A percentile compares a stretch with the other conserved stretches of the same genome.
Evolutionary conservation across 2,888 invertebrate genomes (phyloP).

Genomic region (Pecten maximus): DNA sequence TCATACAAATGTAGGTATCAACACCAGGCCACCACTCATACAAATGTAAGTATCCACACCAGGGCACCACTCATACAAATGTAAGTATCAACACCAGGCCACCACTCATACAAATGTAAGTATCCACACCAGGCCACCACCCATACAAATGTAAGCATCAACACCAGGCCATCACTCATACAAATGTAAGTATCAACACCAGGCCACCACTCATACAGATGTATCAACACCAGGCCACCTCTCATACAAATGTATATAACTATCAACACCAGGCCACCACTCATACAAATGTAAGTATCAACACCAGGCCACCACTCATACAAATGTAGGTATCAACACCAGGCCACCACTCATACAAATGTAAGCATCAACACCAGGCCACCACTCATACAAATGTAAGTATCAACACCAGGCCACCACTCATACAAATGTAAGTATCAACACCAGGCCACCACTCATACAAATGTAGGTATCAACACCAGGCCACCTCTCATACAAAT

Average conservation of each 20-base stretch:
- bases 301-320: too few relatives aligned
- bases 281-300: not conserved
- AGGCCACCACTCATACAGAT: too few relatives aligned
- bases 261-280: too few relatives aligned
- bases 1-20: not conserved
- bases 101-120: not conserved
- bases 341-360: not conserved
- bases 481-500: too few relatives aligned
- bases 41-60: not conserved
- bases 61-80: too few relatives aligned
- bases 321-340: not conserved
- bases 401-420: not conserved
- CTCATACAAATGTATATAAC: too few relatives aligned
- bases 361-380: conserved; percentile 57
- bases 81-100: too few relatives aligned
- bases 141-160: too few relatives aligned
- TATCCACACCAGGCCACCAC: too few relatives aligned
- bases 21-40: not conserved
- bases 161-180: too few relatives aligned
- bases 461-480: not conserved
- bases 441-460: not conserved
- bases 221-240: too few relatives aligned
- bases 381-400: conserved; percentile 70
- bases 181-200: too few relatives aligned
- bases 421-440: not conserved